Conservation (phyloP, 2,888 invertebrate species). For the Arrhopalites spinosus region DNA sequence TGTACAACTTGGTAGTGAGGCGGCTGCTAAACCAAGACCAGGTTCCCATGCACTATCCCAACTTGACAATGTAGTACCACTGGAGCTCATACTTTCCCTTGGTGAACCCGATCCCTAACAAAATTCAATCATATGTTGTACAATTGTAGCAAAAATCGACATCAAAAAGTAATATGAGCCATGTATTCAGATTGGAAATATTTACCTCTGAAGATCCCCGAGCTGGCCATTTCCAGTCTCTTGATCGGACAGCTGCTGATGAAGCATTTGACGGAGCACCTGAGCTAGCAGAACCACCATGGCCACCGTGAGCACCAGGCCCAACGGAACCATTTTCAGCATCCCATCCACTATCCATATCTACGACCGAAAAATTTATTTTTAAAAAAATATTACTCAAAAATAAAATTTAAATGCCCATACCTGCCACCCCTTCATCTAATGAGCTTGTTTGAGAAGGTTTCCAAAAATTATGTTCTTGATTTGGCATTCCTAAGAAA, state of each 20-base stretch:
- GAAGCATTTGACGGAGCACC: slow-evolving; percentile 43
- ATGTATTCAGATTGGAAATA: slow-evolving; percentile 12
- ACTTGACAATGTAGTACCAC: slow-evolving; percentile 54
- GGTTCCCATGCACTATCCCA: slow-evolving; percentile 56
- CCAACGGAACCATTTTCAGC: slow-evolving; percentile 47
- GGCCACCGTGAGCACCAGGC: slow-evolving; percentile 44
- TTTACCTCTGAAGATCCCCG: slow-evolving; percentile 51
- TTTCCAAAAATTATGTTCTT: slow-evolving; percentile 53
- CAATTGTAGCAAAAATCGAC: neutral
- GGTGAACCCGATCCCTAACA: slow-evolving; percentile 54
- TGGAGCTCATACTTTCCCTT: slow-evolving; percentile 54
- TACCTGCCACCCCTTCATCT: slow-evolving; percentile 60
- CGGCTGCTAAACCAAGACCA: slow-evolving; percentile 49
- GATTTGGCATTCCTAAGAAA: slow-evolving; percentile 34
- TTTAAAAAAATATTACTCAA: no score
- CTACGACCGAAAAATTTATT: no score
- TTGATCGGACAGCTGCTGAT: slow-evolving; percentile 43
- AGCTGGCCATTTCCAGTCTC: slow-evolving; percentile 56
- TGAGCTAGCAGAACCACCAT: slow-evolving; percentile 49
- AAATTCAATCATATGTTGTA: neutral
- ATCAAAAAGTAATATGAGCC: no score
- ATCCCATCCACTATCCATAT: slow-evolving; percentile 53
- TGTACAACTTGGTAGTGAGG: slow-evolving; percentile 53
- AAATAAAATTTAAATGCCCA: neutral
- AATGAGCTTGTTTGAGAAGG: slow-evolving; percentile 52